These are phyloP conservation scores for Anorthoa munda DNA, from an alignment of 2,888 invertebrate species.

Conservation along the genomic window DNA sequence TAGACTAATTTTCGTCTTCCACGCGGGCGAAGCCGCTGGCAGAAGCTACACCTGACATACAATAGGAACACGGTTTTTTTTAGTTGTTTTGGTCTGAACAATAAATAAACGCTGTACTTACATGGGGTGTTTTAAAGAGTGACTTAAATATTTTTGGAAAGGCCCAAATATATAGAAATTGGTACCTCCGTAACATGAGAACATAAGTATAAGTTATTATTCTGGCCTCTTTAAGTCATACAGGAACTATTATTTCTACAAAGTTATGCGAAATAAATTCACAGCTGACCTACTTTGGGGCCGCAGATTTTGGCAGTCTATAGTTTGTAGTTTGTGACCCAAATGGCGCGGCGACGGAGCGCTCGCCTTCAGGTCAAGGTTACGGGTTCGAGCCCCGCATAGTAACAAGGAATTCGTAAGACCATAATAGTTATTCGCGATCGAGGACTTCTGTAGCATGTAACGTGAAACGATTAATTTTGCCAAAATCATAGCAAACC, in stretches of 20 bases:
- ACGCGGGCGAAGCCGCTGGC: too few species aligned
- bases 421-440: too few species aligned
- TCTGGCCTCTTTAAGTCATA: neutral
- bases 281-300: constrained; percentile 23
- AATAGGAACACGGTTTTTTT: too few species aligned
- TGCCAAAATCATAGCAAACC: too few species aligned
- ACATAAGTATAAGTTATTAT: neutral
- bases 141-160: neutral
- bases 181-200: neutral
- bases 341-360: constrained; percentile 29
- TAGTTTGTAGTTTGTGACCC: constrained; percentile 29
- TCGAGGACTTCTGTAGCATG: too few species aligned
- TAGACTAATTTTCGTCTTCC: too few species aligned
- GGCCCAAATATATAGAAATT: neutral
- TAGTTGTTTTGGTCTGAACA: too few species aligned
- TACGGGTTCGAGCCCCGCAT: constrained; percentile 21
- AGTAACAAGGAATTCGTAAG: constrained; percentile 29
- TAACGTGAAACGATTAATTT: too few species aligned
- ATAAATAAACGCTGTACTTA: too few species aligned
- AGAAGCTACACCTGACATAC: too few species aligned
- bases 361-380: constrained; percentile 39
- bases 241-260: neutral
- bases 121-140: too few species aligned
- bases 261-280: constrained; percentile 11
- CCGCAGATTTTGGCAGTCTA: constrained; percentile 30